phyloP scores from a whole-genome alignment of 2,113 vertebrate genomes.

The Puma concolor region DNA sequence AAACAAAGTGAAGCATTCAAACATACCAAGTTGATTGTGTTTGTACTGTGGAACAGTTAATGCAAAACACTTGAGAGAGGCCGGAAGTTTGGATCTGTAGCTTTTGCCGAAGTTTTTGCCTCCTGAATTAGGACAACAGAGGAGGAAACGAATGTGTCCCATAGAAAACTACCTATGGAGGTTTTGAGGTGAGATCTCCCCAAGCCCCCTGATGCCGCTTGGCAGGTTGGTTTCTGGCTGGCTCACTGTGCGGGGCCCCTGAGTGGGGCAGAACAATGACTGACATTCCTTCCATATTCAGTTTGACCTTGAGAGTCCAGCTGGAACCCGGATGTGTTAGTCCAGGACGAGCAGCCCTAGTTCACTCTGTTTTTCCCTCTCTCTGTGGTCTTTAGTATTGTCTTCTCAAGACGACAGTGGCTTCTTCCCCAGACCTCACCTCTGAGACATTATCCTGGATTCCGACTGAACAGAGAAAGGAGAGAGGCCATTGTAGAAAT shows the following conservation, averaged over 20 bases:
- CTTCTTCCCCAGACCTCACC: background rate
- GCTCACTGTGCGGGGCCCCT: background rate
- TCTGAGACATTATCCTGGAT: background rate
- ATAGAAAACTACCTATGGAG: background rate
- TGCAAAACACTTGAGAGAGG: slow-evolving; percentile 72
- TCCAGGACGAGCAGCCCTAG: background rate
- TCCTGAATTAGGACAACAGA: slow-evolving; percentile 18
- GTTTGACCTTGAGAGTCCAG: slow-evolving; percentile 23
- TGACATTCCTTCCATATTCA: background rate
- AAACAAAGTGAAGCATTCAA: slow-evolving; percentile 67
- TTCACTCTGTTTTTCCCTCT: background rate
- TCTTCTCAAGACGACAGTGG: background rate
- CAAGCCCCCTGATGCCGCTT: background rate
- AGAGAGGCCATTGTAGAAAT: background rate
- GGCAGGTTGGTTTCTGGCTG: background rate
- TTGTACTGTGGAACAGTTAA: slow-evolving; percentile 75
- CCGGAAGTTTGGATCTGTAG: slow-evolving; percentile 58
- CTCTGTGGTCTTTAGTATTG: background rate
- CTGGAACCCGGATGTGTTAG: background rate
- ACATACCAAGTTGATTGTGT: slow-evolving; percentile 76
- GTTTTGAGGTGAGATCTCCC: background rate
- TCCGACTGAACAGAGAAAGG: background rate
- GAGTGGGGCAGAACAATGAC: background rate
- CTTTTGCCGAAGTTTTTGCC: slow-evolving; percentile 48
- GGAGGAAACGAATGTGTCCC: background rate